Evolutionary conservation across 2,888 invertebrate genomes (phyloP), one percentile per base, ranked within the genome.

Genomic region (Drosophila hamatofila): DNA sequence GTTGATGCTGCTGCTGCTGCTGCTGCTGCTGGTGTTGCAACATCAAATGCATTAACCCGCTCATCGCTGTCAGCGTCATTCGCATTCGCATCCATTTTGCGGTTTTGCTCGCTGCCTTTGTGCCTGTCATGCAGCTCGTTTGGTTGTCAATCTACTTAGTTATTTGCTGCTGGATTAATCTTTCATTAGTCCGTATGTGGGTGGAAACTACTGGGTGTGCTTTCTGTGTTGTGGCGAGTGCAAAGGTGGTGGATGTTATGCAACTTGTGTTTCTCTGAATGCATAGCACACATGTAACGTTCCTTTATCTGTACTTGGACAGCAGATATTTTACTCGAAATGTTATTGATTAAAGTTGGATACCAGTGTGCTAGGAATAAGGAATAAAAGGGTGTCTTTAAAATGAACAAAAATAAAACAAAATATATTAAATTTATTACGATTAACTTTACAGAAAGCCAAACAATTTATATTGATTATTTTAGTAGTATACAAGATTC

Each of bases 21-120:
- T 66, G 55, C 52, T 60, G 52, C 42, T 56, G 61, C 54, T 54
- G 52, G 52, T 55, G 81, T 65, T 81, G 82, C 74, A 80, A 61
- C 83, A 85, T 75, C 83, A 80, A 83, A 83, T 83, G 81, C 89
- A 83, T 83, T 83, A 88, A 86, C 83, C 77, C 88, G 74, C 85
- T 83, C 88, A 85, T 82, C 73, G 76, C 88, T 85, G 88, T 88
- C 83, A 85, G 74, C 88, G 74, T 88, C 85, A 82, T 64, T 82
- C 85, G 55, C 57, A 65, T 65, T 83, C 88, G 65, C 70, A 75
- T 75, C 58, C 61, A 79, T 79, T 80, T 51, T 71, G 80, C 57
- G 75, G 76, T 63, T 75, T 66, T 71, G 25, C 16, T 25, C 35
- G 41, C 55, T 70, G 49, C 46, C 41, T 71, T 61, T 63, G 52